These are phyloP conservation scores for Phrixothrix hirtus DNA, from an alignment of 2,888 invertebrate genomes.

Conservation along the genomic window DNA sequence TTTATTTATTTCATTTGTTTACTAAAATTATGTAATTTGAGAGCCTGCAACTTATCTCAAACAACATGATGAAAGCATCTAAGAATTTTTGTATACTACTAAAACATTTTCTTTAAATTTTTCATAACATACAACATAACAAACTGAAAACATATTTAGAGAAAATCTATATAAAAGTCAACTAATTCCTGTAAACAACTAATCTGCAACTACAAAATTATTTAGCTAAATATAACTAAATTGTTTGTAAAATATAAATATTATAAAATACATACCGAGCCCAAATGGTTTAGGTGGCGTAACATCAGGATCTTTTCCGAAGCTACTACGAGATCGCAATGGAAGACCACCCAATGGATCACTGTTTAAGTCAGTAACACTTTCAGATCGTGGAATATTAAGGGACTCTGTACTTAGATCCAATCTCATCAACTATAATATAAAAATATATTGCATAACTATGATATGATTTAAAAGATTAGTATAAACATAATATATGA, in stretches of 20 bases:
- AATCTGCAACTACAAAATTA: conserved; percentile 8
- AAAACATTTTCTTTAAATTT: too few relatives aligned
- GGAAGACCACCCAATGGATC: conserved; percentile 55
- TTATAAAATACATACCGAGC: conserved; percentile 75
- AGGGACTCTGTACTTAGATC: conserved; percentile 80
- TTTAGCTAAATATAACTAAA: conserved; percentile 3
- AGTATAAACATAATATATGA: too few relatives aligned
- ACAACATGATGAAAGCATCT: too few relatives aligned
- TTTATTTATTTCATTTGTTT: too few relatives aligned
- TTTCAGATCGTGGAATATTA: conserved; percentile 79
- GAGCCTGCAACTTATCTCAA: too few relatives aligned
- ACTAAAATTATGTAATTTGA: too few relatives aligned
- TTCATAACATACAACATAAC: neutral
- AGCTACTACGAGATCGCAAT: conserved; percentile 48
- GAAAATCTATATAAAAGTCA: conserved; percentile 1
- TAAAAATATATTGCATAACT: too few relatives aligned
- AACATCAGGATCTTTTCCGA: conserved; percentile 58
- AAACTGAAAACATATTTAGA: neutral
- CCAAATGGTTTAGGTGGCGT: conserved; percentile 78
- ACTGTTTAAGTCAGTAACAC: conserved; percentile 80
- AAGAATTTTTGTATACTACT: too few relatives aligned
- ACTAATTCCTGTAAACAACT: conserved; percentile 10
- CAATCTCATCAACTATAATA: conserved; percentile 75
- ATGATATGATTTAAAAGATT: too few relatives aligned
- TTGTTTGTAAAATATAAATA: conserved; percentile 12